phyloP scores from a whole-genome alignment of 2,113 vertebrate genomes.

The Marcusenius ussheri region DNA sequence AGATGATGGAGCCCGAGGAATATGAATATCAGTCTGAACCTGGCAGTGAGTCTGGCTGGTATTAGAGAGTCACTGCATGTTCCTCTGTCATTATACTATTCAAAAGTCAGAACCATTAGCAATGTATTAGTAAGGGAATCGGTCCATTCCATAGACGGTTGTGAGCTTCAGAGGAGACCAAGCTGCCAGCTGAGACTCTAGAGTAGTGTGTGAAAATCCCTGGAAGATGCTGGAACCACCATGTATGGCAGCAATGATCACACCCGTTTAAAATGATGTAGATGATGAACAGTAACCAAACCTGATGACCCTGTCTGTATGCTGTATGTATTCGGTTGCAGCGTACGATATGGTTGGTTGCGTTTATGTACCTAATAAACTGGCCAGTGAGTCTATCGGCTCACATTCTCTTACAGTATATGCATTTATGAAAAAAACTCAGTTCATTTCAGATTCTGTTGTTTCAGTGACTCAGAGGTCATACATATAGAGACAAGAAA shows the following conservation, averaged over 20 bases:
- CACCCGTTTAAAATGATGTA: not conserved
- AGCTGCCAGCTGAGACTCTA: not conserved
- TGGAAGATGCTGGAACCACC: not conserved
- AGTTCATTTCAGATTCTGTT: not conserved
- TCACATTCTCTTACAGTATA: not conserved
- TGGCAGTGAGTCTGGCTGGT: not conserved
- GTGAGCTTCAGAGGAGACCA: not conserved
- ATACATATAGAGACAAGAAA: not conserved
- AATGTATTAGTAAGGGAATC: not conserved
- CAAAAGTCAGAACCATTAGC: not conserved
- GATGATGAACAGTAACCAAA: not conserved
- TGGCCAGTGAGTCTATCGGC: not conserved
- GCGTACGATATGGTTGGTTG: not conserved
- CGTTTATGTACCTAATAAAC: not conserved
- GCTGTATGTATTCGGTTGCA: not conserved
- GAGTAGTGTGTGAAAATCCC: not conserved
- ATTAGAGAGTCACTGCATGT: not conserved
- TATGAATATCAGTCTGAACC: not conserved
- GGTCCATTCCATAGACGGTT: not conserved
- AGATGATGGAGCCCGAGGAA: not conserved
- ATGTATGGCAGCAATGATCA: not conserved
- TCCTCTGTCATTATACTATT: not conserved
- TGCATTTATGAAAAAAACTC: not conserved
- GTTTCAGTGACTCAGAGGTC: not conserved
- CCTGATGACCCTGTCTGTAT: not conserved